phyloP scores from a whole-genome alignment of 2,797 vertebrate genomes.

The Poliocrania exsul region DNA sequence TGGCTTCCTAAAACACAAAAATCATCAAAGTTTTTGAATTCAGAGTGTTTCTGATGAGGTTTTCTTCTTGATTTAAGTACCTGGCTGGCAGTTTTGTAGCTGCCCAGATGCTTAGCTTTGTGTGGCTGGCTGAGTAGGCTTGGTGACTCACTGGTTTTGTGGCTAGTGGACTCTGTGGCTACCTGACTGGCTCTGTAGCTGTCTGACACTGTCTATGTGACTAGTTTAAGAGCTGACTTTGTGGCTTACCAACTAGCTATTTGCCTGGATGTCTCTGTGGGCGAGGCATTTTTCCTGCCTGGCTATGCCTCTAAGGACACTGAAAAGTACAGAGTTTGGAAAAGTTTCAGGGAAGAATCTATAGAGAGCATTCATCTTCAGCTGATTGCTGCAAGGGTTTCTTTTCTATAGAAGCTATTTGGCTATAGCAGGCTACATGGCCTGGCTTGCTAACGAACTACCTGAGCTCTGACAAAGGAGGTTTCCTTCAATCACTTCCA shows the following conservation, averaged over 20 bases:
- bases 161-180: not conserved
- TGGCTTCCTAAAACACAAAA: not conserved
- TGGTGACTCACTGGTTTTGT: not conserved
- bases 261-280: not conserved
- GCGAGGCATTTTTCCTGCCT: not conserved
- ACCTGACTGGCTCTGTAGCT: not conserved
- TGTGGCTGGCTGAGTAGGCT: not conserved
- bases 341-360: not conserved
- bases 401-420: not conserved
- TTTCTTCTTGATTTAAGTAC: not conserved
- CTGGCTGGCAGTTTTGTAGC: not conserved
- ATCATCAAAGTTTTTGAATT: not conserved
- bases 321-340: not conserved
- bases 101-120: not conserved
- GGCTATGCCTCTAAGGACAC: not conserved
- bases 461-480: slow-evolving; percentile 41
- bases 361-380: not conserved
- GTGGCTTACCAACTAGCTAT: not conserved
- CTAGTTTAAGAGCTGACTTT: not conserved
- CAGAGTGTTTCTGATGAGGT: not conserved
- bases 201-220: not conserved
- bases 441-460: not conserved
- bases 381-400: not conserved
- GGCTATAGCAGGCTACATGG: not conserved
- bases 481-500: slow-evolving; percentile 9